Evolutionary conservation across 2,113 vertebrate genomes (phyloP).

Genomic region (Tringa solitaria): DNA sequence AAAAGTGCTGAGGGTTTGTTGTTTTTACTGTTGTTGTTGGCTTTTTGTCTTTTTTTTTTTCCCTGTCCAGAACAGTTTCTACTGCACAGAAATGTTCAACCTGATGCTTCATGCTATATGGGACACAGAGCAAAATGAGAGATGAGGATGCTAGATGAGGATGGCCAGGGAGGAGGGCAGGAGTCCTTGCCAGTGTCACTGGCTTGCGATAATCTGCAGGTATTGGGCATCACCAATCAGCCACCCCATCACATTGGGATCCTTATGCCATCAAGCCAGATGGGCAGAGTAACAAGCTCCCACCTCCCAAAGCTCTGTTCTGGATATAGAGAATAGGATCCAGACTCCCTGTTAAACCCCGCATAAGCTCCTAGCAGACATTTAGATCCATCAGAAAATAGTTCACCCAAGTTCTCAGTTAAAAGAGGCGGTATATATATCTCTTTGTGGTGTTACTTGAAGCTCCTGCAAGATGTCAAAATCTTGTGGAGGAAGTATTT

Average conservation of each 20-base stretch:
- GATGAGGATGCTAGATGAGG: not conserved
- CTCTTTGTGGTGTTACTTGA: not conserved
- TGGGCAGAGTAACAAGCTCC: not conserved
- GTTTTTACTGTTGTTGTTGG: not conserved
- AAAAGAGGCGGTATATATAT: not conserved
- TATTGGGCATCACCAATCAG: not conserved
- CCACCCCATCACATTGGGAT: not conserved
- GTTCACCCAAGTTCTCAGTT: not conserved
- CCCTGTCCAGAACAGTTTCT: not conserved
- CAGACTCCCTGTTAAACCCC: not conserved
- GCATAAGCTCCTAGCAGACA: not conserved
- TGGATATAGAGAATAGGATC: not conserved
- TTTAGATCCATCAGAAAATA: not conserved
- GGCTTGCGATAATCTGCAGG: not conserved
- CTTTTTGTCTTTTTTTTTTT: not conserved
- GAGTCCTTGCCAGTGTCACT: not conserved
- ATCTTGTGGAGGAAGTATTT: not conserved
- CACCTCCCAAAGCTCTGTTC: not conserved
- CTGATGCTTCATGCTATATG: not conserved
- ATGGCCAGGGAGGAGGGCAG: not conserved
- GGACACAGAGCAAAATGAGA: not conserved
- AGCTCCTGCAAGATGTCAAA: not conserved
- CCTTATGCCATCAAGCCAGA: not conserved
- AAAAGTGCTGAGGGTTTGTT: not conserved
- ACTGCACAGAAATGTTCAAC: not conserved